Percentiles rank a stretch among this genome's conserved stretches.
Evolutionary conservation across 2,888 invertebrate genomes (phyloP).

Genomic region (Cephus pulcher): DNA sequence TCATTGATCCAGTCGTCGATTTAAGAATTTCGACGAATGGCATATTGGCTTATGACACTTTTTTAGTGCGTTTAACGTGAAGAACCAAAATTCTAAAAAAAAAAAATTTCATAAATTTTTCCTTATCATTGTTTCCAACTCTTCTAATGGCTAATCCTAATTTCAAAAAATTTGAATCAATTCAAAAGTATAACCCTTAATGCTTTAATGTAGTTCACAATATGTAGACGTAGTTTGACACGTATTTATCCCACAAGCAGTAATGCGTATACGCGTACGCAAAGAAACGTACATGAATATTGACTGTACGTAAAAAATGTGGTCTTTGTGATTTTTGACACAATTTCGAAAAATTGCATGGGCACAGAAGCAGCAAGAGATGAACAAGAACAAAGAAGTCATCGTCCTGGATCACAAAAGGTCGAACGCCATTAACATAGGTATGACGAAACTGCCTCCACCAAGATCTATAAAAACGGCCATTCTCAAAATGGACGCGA

Average conservation of each 20-base stretch:
- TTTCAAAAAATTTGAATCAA: background rate
- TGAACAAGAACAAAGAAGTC: constrained; percentile 89
- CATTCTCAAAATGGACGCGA: constrained; percentile 98
- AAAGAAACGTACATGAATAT: background rate
- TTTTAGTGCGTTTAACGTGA: background rate
- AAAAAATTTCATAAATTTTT: background rate
- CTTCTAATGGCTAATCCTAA: background rate
- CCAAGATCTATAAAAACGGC: constrained; percentile 99
- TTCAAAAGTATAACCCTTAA: background rate
- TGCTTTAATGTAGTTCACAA: background rate
- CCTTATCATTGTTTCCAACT: background rate
- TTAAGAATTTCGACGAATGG: background rate
- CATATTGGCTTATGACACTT: background rate
- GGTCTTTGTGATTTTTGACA: background rate
- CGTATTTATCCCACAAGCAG: background rate
- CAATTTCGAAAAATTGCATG: background rate
- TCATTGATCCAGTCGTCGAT: background rate
- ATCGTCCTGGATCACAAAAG: constrained; percentile 96
- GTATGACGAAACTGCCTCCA: constrained; percentile 98
- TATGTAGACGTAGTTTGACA: background rate
- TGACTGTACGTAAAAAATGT: background rate
- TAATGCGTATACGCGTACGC: background rate
- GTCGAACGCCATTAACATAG: constrained; percentile 99
- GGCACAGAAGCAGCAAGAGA: constrained; percentile 82
- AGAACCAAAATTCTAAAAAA: background rate